Evolutionary conservation across 2,113 vertebrate species (phyloP).

Genomic region (Brienomyrus longianalis): DNA sequence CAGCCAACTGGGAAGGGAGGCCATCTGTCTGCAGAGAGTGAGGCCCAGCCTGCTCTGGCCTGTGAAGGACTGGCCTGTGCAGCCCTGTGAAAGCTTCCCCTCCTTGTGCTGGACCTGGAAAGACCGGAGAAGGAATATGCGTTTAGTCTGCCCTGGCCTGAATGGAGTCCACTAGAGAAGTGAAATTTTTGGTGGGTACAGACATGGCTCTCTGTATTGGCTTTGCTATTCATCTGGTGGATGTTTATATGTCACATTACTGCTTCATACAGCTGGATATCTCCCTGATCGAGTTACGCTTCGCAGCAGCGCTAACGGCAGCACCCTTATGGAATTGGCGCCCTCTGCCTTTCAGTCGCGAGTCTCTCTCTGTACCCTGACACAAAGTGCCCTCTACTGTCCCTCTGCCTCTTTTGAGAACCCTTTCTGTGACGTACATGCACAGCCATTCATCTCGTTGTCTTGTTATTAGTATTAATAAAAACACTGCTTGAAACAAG

Average conservation of each 20-base stretch:
- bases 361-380: not conserved
- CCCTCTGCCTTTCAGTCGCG: not conserved
- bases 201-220: not conserved
- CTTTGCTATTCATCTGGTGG: not conserved
- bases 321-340: not conserved
- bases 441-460: not conserved
- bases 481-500: not conserved
- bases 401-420: not conserved
- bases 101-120: not conserved
- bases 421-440: not conserved
- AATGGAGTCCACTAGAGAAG: not conserved
- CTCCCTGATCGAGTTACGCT: not conserved
- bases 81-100: not conserved
- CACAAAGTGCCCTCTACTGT: not conserved
- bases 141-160: not conserved
- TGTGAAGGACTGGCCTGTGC: not conserved
- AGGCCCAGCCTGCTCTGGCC: not conserved
- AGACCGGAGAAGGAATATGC: not conserved
- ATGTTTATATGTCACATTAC: not conserved
- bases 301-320: not conserved
- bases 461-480: not conserved
- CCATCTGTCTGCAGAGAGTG: not conserved
- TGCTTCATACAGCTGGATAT: not conserved
- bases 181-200: not conserved
- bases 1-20: not conserved